phyloP scores from a whole-genome alignment of 2,797 vertebrate genomes.

The Falco naumanni region DNA sequence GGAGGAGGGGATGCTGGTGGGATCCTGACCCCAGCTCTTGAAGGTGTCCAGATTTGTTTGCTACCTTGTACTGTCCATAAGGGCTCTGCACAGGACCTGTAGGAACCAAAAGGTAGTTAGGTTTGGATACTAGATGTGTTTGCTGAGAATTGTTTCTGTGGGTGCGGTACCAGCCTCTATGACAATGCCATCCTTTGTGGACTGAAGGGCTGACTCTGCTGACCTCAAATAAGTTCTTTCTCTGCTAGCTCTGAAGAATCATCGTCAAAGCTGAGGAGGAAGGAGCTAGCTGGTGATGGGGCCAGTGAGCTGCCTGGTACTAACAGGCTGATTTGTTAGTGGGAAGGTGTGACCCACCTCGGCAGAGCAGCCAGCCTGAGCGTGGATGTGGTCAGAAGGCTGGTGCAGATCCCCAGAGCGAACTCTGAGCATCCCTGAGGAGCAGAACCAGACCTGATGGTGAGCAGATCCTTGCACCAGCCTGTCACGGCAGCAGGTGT shows the following conservation, averaged over 20 bases:
- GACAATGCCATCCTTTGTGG: neutral
- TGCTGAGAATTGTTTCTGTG: no score
- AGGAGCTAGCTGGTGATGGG: neutral
- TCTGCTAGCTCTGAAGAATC: neutral
- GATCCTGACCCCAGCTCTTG: neutral
- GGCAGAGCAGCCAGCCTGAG: neutral
- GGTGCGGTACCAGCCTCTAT: neutral
- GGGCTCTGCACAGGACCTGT: fast-evolving
- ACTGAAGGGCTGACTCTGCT: neutral
- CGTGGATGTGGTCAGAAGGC: neutral
- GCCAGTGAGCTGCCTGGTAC: neutral
- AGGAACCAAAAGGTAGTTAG: no score
- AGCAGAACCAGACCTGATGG: neutral
- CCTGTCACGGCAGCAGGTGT: neutral
- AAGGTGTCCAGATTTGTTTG: no score
- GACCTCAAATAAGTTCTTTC: neutral
- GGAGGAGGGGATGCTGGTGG: neutral
- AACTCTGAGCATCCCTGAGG: neutral
- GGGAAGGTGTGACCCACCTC: neutral
- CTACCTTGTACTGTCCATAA: neutral
- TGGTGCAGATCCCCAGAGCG: neutral
- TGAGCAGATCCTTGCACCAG: neutral
- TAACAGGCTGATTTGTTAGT: no score
- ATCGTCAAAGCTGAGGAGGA: neutral
- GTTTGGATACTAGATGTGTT: neutral